Percentiles rank a stretch among this genome's conserved stretches.
These are phyloP conservation scores for Hucho hucho DNA, from an alignment of 2,113 vertebrate species.

Conservation along the genomic window DNA sequence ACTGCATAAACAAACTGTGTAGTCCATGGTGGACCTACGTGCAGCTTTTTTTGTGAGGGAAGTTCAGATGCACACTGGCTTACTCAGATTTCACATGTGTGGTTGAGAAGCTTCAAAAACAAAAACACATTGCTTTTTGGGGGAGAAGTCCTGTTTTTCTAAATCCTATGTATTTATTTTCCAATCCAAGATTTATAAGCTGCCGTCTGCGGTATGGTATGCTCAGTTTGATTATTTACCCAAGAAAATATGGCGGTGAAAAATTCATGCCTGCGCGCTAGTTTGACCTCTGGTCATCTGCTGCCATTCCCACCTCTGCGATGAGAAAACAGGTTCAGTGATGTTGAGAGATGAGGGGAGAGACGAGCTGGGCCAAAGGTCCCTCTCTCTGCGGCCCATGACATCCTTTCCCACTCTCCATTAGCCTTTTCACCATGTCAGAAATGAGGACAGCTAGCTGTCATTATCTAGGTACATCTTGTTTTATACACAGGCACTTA, in stretches of 20 bases:
- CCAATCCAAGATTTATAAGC: constrained; percentile 65
- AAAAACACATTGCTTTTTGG: constrained; percentile 29
- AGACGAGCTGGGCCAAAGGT: constrained; percentile 42
- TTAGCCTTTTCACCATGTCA: constrained; percentile 41
- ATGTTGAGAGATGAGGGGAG: constrained; percentile 62
- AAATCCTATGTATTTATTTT: constrained; percentile 63
- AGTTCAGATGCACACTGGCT: neutral
- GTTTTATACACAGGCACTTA: neutral
- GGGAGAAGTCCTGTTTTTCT: constrained; percentile 19
- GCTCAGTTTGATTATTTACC: constrained; percentile 69
- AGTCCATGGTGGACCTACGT: neutral
- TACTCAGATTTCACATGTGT: constrained; percentile 7
- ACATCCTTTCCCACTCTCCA: constrained; percentile 47
- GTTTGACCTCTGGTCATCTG: constrained; percentile 64
- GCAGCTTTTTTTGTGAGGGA: neutral
- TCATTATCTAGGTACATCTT: constrained; percentile 6
- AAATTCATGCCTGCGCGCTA: constrained; percentile 67
- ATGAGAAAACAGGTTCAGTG: constrained; percentile 62
- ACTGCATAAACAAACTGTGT: neutral
- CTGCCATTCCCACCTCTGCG: constrained; percentile 42
- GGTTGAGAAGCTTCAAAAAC: constrained; percentile 1
- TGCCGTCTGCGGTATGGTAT: constrained; percentile 55
- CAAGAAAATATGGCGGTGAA: constrained; percentile 70
- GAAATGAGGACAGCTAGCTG: constrained; percentile 31
- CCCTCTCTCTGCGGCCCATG: constrained; percentile 43